phyloP scores from a whole-genome alignment of 2,113 vertebrate species.

The Trematomus loennbergii region DNA sequence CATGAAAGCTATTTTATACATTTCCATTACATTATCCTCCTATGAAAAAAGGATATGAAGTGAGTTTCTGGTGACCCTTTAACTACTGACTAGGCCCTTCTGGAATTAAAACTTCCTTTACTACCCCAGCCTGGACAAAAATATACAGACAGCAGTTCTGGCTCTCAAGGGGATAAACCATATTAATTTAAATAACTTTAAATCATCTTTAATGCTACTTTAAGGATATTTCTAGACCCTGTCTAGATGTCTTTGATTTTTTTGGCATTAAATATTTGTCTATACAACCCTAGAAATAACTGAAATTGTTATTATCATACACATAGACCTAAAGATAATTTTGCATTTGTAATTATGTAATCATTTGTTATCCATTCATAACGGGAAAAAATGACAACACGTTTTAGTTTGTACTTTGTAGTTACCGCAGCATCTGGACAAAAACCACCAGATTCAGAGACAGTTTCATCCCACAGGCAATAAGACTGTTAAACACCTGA shows the following conservation, averaged over 20 bases:
- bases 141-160: background rate
- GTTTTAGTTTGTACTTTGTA: background rate
- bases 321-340: background rate
- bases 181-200: background rate
- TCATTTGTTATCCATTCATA: background rate
- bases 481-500: no score
- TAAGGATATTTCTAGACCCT: background rate
- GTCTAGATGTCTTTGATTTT: no score
- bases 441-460: no score
- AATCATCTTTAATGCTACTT: background rate
- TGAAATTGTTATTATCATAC: background rate
- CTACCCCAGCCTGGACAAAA: background rate
- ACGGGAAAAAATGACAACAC: background rate
- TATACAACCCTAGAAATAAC: no score
- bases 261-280: no score
- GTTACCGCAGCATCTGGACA: background rate
- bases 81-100: background rate
- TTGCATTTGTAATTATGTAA: background rate
- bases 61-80: background rate
- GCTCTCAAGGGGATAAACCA: background rate
- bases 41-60: no score
- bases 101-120: background rate
- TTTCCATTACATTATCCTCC: background rate
- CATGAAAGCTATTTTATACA: background rate
- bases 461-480: no score